Conservation (phyloP, 2,888 invertebrate species). For the Apocheima hispidaria region DNA sequence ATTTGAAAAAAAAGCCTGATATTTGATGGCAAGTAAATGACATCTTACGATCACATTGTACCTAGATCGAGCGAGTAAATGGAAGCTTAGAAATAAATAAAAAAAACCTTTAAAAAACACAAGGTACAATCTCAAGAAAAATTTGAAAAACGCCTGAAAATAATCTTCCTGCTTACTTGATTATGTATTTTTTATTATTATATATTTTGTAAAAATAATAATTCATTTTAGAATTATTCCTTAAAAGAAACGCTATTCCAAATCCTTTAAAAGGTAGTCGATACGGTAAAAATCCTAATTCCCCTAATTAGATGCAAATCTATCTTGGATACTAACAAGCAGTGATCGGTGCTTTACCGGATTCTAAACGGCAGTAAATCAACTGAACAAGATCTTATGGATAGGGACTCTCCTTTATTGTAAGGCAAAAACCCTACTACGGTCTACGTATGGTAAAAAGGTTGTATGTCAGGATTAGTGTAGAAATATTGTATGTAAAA, state of each 20-base stretch:
- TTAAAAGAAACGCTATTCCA: background rate
- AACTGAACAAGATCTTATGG: slow-evolving; percentile 67
- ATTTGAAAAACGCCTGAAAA: too few species aligned
- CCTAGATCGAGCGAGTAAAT: too few species aligned
- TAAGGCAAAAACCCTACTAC: slow-evolving; percentile 48
- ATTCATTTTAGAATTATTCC: background rate
- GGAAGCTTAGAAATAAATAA: too few species aligned
- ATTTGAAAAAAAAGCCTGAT: too few species aligned
- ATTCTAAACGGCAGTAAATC: slow-evolving; percentile 72
- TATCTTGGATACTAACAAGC: slow-evolving; percentile 78
- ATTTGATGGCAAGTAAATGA: too few species aligned
- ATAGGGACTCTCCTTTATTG: slow-evolving; percentile 68
- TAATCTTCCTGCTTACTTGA: too few species aligned
- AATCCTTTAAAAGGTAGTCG: slow-evolving; percentile 41
- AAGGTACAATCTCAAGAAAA: too few species aligned
- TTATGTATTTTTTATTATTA: too few species aligned
- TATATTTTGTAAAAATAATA: background rate
- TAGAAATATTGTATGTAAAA: background rate
- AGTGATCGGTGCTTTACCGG: slow-evolving; percentile 58
- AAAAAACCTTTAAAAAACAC: too few species aligned
- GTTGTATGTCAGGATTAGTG: slow-evolving; percentile 14
- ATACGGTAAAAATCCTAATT: slow-evolving; percentile 70
- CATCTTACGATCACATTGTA: too few species aligned
- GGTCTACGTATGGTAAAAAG: slow-evolving; percentile 17
- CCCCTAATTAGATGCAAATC: slow-evolving; percentile 80